These are phyloP conservation scores for Leucophenga varia DNA, from an alignment of 1,140 invertebrate species.

Conservation along the genomic window DNA sequence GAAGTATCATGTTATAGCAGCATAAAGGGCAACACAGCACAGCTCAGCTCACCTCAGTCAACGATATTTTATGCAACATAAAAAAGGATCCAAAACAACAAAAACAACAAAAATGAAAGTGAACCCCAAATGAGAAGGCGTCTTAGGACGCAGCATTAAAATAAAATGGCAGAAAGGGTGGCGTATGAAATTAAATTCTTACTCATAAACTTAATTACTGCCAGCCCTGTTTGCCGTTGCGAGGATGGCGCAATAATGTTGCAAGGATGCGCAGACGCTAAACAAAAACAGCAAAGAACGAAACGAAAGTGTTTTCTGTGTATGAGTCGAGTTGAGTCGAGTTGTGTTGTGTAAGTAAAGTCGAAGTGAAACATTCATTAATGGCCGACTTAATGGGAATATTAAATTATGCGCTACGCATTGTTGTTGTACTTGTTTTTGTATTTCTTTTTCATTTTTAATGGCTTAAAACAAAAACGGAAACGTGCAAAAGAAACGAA, in stretches of 20 bases:
- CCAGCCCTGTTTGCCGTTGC: constrained; percentile 20
- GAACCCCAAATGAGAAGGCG: no score
- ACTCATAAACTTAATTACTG: constrained; percentile 53
- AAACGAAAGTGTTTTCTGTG: no score
- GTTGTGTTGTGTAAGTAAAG: constrained; percentile 5
- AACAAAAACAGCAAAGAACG: no score
- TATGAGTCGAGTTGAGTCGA: neutral
- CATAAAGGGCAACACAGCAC: no score
- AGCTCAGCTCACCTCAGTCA: no score
- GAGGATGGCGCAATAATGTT: no score
- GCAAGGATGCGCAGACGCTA: no score
- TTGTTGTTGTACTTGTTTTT: constrained; percentile 17
- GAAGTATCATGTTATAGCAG: no score
- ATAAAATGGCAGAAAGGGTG: constrained; percentile 34
- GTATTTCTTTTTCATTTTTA: constrained; percentile 17
- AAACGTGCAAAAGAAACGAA: neutral
- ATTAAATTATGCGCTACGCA: constrained; percentile 45
- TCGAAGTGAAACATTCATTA: constrained; percentile 35
- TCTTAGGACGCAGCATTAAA: neutral
- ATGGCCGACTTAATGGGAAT: constrained; percentile 51
- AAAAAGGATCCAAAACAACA: constrained; percentile 37
- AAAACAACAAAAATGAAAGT: no score
- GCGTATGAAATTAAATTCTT: constrained; percentile 53
- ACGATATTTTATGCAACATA: no score
- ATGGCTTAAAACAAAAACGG: constrained; percentile 10